These are phyloP conservation scores for Amiota communis DNA, from an alignment of 2,888 invertebrate species.

Conservation along the genomic window DNA sequence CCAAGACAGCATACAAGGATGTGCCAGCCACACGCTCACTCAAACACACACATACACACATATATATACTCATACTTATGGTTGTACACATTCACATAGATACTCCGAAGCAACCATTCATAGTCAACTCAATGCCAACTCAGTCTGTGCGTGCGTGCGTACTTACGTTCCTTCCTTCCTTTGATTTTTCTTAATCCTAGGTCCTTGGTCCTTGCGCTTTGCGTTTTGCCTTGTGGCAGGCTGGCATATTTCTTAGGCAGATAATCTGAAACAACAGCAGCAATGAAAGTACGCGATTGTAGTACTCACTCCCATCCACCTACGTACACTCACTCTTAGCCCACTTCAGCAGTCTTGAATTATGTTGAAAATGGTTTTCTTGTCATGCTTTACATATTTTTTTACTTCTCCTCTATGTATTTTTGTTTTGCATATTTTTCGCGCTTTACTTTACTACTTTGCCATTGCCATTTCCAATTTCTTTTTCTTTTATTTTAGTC, in stretches of 20 bases:
- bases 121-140: too few species aligned
- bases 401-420: neutral
- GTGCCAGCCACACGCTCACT: constrained; percentile 6
- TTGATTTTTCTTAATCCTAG: constrained; percentile 39
- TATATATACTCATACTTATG: neutral
- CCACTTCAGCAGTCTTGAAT: neutral
- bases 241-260: constrained; percentile 44
- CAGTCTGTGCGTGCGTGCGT: constrained; percentile 2
- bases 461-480: neutral
- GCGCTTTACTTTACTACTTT: neutral
- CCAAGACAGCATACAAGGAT: too few species aligned
- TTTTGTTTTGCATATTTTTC: neutral
- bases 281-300: neutral
- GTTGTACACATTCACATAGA: neutral
- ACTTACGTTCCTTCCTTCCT: constrained; percentile 7
- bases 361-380: constrained; percentile 14
- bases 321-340: too few species aligned
- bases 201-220: constrained; percentile 9
- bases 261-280: constrained; percentile 19
- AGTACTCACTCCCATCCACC: neutral
- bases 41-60: constrained; percentile 37
- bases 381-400: constrained; percentile 6
- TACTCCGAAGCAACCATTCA: too few species aligned
- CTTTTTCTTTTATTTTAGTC: neutral
- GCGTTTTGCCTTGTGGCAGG: constrained; percentile 11